Evolutionary conservation across 2,888 invertebrate genomes (phyloP).

Genomic region (Meta bourneti): DNA sequence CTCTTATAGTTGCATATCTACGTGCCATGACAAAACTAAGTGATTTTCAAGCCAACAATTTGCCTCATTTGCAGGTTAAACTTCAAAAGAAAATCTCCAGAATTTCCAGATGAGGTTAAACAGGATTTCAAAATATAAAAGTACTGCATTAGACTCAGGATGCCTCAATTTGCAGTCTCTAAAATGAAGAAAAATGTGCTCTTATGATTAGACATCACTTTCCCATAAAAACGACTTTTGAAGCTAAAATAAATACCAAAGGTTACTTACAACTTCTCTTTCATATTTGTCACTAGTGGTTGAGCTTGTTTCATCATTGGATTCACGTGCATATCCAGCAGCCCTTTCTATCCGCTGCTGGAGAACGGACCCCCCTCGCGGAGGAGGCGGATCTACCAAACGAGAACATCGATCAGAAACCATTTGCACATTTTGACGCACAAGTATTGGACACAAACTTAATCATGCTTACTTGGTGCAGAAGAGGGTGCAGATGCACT

Average conservation of each 20-base stretch:
- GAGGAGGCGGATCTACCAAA: conserved; percentile 53
- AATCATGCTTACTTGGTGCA: conserved; percentile 46
- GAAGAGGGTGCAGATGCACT: conserved; percentile 70
- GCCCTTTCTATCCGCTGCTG: conserved; percentile 75
- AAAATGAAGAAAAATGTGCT: too few relatives aligned
- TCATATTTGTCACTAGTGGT: conserved; percentile 97
- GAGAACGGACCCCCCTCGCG: conserved; percentile 63
- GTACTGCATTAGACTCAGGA: too few relatives aligned
- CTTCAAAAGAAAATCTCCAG: too few relatives aligned
- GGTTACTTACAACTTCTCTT: conserved; percentile 87
- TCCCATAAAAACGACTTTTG: too few relatives aligned
- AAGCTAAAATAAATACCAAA: not conserved
- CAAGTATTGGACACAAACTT: not conserved
- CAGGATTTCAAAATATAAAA: too few relatives aligned
- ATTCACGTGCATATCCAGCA: conserved; percentile 69
- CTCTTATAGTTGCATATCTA: too few relatives aligned
- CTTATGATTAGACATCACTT: too few relatives aligned
- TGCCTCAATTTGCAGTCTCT: too few relatives aligned
- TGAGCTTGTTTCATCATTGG: conserved; percentile 90
- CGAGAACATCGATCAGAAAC: not conserved
- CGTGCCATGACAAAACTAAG: too few relatives aligned
- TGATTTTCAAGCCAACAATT: too few relatives aligned
- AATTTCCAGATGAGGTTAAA: too few relatives aligned
- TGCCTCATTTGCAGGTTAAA: too few relatives aligned
- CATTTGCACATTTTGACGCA: not conserved